Base-by-base conservation (phyloP, 2,113 vertebrate species). In the Noctilio leporinus region DNA sequence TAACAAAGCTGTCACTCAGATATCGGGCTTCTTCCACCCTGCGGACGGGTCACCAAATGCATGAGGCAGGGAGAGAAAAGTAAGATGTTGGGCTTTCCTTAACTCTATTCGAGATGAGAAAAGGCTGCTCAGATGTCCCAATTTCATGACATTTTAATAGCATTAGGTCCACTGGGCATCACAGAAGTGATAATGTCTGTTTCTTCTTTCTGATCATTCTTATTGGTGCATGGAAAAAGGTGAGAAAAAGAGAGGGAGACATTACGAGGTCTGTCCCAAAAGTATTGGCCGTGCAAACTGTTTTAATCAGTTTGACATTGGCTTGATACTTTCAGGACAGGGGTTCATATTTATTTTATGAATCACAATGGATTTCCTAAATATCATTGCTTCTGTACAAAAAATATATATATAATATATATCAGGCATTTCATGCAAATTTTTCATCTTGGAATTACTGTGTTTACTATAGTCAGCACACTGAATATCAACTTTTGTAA, bases 91-190 rank as follows among this genome's bases (percentile, higher is more conserved):
- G 83, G 14, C 3, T 0, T 69, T 2, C 10, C 14, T 0, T 26
- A 47, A 57, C 33, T 65, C 53, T 3, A 28, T 22, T 1, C 2
- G 1, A 0, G n/a, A 35, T 86, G 51, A 55, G 47, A 57, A 64
- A 76, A 87, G 28, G 11, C 35, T 78, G 16, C 40, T 19, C 40
- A 10, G 72, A 15, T n/a, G 3, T 40, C 43, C n/a, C 7, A 38
- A 55, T 20, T 3, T 0, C 8, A n/a, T 45, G 40, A 14, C 35
- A 14, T 33, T 53, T 4, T 9, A n/a, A 57, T 0, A 20, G 30
- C 0, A 64, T 0, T 19, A 22, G n/a, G 15, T 5, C 77, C 1
- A 5, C 12, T 7, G 33, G 20, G 0, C 14, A 24, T 33, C 43
- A 7, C 0, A 11, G 51, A 64, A 67, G 24, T 14, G 35, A 49